phyloP scores from a whole-genome alignment of 2,113 vertebrate genomes.

The Ageneiosus marmoratus region DNA sequence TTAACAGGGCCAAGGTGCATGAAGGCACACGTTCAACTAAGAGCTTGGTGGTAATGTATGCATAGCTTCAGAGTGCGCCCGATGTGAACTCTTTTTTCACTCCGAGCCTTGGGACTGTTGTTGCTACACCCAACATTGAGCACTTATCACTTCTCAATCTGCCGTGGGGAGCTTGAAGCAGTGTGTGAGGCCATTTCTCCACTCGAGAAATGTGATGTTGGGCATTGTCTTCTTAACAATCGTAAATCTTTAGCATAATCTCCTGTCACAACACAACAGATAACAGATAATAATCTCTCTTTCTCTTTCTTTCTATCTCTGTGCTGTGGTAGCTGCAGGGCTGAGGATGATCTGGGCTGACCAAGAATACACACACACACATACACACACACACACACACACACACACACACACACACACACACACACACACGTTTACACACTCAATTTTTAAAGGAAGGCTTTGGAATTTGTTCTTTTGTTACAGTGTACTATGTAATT shows the following conservation, averaged over 20 bases:
- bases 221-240: slow-evolving; percentile 77
- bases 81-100: slow-evolving; percentile 21
- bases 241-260: slow-evolving; percentile 81
- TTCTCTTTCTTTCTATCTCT: slow-evolving; percentile 30
- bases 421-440: slow-evolving; percentile 41
- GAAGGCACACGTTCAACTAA: slow-evolving; percentile 41
- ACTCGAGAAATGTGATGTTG: slow-evolving; percentile 64
- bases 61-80: slow-evolving; percentile 32
- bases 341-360: slow-evolving; percentile 63
- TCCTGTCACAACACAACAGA: slow-evolving; percentile 78
- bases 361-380: slow-evolving; percentile 61
- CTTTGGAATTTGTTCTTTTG: not conserved
- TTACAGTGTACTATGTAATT: not conserved
- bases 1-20: slow-evolving; percentile 40
- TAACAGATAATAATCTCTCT: slow-evolving; percentile 80
- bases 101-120: not conserved
- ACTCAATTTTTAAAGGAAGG: not conserved
- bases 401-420: not conserved
- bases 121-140: slow-evolving; percentile 35
- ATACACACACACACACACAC: not conserved
- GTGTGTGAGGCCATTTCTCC: slow-evolving; percentile 62
- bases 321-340: slow-evolving; percentile 71
- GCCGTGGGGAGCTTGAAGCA: slow-evolving; percentile 63
- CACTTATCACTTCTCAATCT: slow-evolving; percentile 56
- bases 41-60: slow-evolving; percentile 21